Percentiles rank a stretch among this genome's conserved stretches.
phyloP scores from a whole-genome alignment of 2,113 vertebrate species.

The Oenanthe melanoleuca region DNA sequence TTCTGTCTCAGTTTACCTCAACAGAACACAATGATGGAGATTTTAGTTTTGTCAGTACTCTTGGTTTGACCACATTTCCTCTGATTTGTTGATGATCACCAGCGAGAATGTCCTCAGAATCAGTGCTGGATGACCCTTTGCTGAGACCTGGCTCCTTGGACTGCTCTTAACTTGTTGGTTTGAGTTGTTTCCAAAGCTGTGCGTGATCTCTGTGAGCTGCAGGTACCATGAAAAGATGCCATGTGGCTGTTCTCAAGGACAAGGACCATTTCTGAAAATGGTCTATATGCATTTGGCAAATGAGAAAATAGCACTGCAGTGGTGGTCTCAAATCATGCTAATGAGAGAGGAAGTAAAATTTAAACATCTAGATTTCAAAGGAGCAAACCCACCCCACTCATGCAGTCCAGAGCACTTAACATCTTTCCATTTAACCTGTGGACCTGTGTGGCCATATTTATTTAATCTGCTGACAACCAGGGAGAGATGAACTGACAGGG shows the following conservation, averaged over 20 bases:
- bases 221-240: neutral
- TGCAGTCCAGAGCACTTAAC: neutral
- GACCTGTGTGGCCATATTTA: neutral
- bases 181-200: neutral
- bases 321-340: neutral
- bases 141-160: neutral
- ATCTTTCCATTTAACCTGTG: neutral
- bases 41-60: neutral
- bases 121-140: neutral
- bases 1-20: neutral
- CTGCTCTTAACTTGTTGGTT: neutral
- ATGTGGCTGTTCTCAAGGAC: neutral
- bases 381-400: neutral
- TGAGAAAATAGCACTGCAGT: neutral
- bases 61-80: neutral
- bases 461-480: neutral
- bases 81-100: neutral
- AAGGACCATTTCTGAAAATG: neutral
- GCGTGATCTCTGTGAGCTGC: neutral
- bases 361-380: constrained; percentile 19
- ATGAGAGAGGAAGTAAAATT: neutral
- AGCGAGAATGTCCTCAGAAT: neutral
- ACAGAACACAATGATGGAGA: neutral
- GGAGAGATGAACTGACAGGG: neutral
- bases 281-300: neutral